These are phyloP conservation scores for Carlito syrichta DNA, from an alignment of 2,113 vertebrate genomes.

Conservation along the genomic window DNA sequence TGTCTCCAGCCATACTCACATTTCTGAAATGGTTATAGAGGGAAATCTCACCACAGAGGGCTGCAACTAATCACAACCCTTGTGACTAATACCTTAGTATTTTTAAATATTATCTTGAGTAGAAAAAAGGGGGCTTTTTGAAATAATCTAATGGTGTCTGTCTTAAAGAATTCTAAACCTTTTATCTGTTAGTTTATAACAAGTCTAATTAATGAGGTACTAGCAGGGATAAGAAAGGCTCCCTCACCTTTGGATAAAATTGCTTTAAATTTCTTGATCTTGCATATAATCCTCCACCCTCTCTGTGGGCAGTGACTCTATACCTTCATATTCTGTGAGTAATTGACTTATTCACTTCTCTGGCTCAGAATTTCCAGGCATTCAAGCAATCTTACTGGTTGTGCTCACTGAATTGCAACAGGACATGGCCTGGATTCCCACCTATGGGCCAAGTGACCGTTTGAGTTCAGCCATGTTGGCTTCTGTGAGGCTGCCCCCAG, in stretches of 20 bases:
- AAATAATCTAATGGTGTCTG: not conserved
- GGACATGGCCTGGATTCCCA: not conserved
- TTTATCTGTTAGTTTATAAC: not conserved
- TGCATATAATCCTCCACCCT: not conserved
- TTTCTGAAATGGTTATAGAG: not conserved
- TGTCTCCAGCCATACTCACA: not conserved
- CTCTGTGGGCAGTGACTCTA: not conserved
- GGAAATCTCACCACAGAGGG: not conserved
- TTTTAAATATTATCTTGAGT: not conserved
- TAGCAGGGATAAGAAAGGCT: not conserved
- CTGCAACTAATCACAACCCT: not conserved
- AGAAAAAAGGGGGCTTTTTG: not conserved
- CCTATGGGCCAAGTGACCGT: not conserved
- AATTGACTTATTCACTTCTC: constrained; percentile 14
- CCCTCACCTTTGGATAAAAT: not conserved
- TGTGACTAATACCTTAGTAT: not conserved
- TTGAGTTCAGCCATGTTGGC: not conserved
- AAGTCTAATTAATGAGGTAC: not conserved
- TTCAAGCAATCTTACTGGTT: not conserved
- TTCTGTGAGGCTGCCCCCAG: not conserved
- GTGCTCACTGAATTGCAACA: not conserved
- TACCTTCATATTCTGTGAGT: constrained; percentile 12
- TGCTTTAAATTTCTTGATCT: not conserved
- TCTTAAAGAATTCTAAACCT: not conserved
- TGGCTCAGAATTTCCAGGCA: constrained; percentile 53